These are phyloP conservation scores for Clostera curtula DNA, from an alignment of 2,888 invertebrate species.

Conservation along the genomic window DNA sequence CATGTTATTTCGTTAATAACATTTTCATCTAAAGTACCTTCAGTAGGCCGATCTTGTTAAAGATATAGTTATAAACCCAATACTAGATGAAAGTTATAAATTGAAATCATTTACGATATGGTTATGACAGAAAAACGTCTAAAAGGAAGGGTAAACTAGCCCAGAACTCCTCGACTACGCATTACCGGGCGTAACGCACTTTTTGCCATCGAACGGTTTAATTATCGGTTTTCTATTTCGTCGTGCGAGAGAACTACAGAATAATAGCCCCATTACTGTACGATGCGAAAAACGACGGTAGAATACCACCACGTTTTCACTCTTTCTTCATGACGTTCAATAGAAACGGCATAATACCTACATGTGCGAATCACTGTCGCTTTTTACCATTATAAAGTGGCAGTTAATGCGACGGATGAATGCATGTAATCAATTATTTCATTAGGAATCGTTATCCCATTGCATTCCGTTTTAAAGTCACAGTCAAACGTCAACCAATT, in stretches of 20 bases:
- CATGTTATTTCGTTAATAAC: too few species aligned
- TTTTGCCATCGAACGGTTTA: slow-evolving; percentile 34
- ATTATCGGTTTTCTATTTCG: slow-evolving; percentile 60
- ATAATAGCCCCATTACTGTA: slow-evolving; percentile 51
- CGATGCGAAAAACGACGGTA: slow-evolving; percentile 34
- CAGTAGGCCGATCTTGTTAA: too few species aligned
- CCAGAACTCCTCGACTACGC: too few species aligned
- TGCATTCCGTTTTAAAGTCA: slow-evolving; percentile 6
- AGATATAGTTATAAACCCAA: too few species aligned
- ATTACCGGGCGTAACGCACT: too few species aligned
- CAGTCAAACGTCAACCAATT: too few species aligned
- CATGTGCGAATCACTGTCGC: slow-evolving; percentile 29
- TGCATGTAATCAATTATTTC: slow-evolving; percentile 16
- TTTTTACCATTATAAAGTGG: slow-evolving; percentile 24
- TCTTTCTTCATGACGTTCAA: slow-evolving; percentile 35
- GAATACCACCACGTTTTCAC: slow-evolving; percentile 42
- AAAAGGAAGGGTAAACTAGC: too few species aligned
- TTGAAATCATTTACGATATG: too few species aligned
- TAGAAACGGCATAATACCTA: slow-evolving; percentile 29
- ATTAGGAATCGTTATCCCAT: slow-evolving; percentile 10
- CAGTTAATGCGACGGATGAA: slow-evolving; percentile 9
- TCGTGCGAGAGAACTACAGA: slow-evolving; percentile 47
- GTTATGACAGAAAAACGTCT: too few species aligned
- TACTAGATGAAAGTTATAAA: too few species aligned
- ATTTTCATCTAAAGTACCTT: too few species aligned